These are phyloP conservation scores for Melanostoma scalare DNA, from an alignment of 2,888 invertebrate genomes.

Conservation along the genomic window DNA sequence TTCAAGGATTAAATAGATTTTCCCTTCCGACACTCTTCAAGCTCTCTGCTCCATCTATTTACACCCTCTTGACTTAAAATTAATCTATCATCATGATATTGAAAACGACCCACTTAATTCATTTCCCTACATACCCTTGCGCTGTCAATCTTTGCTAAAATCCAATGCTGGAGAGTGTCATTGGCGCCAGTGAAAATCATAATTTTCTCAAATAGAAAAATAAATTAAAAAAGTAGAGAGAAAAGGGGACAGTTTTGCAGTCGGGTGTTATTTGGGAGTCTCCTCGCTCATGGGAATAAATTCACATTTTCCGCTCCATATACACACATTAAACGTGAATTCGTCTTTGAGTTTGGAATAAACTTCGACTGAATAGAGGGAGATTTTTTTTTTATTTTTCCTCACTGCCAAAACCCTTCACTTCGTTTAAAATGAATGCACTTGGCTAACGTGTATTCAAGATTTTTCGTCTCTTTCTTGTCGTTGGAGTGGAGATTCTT, in stretches of 20 bases:
- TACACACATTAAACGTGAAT: constrained; percentile 43
- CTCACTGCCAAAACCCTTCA: constrained; percentile 2
- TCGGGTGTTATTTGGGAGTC: constrained; percentile 46
- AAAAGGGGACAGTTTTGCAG: constrained; percentile 9
- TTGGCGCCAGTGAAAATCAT: constrained; percentile 9
- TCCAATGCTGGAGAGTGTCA: constrained; percentile 13
- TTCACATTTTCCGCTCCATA: constrained; percentile 62
- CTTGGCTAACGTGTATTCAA: constrained; percentile 31
- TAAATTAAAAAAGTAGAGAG: neutral
- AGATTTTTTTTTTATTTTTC: constrained; percentile 15
- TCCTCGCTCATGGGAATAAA: constrained; percentile 35
- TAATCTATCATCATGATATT: constrained; percentile 53
- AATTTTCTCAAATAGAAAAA: neutral
- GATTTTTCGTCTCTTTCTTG: constrained; percentile 17
- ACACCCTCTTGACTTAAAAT: constrained; percentile 32
- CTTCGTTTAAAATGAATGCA: constrained; percentile 53
- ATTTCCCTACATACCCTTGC: constrained; percentile 7
- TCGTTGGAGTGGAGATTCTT: neutral
- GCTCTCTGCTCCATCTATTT: neutral
- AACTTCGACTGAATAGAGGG: constrained; percentile 39
- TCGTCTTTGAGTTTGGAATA: constrained; percentile 52
- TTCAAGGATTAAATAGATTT: constrained; percentile 31
- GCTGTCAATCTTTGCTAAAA: constrained; percentile 30
- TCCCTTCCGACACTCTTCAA: neutral
- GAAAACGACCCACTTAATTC: constrained; percentile 53